Base-by-base conservation (phyloP, 1,140 invertebrate genomes). In the Heliconius hewitsoni region DNA sequence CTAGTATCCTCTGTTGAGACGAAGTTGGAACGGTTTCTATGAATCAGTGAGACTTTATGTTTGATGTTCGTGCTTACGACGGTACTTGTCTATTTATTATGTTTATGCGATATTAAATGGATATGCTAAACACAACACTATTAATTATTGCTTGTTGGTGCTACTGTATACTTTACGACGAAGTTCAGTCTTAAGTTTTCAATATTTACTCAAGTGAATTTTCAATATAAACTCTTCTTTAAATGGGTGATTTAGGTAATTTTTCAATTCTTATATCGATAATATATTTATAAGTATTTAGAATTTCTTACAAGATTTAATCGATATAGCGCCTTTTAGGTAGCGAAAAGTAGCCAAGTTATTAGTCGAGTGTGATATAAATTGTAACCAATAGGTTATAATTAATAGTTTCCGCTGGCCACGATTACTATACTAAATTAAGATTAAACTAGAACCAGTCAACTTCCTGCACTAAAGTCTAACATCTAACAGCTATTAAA, bases 381-480 rank as follows among this genome's bases (percentile, higher is more conserved):
- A 81, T 77, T 79, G 77, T 83, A 81, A 74, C 74, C 73, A 77
- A 83, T 75, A 79, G 77, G 79, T 81, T 84, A 79, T 82, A 83
- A 83, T 82, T 82, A 82, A 83, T 85, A 83, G 82, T 85, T 81
- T 85, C 82, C 84, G 82, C 70, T 80, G 73, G 71, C 73, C 80
- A 85, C 82, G 82, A 83, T 79, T 72, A 72, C 79, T 80, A 80
- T 81, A 82, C 82, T 83, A 82, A 84, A 84, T 84, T 81, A 78
- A 81, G 82, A 80, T 81, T 81, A 83, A 85, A 79, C 78, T 82
- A 78, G 74, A 80, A 85, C 84, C 76, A 71, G 84, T 80, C 73
- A 73, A 78, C 78, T 85, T 85, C 84, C 84, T 85, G 84, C 72
- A 78, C 75, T 79, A 78, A 83, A 79, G 73, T 77, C 80, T 79